Conservation (phyloP, 2,888 invertebrate genomes). For the Philaethria dido region DNA sequence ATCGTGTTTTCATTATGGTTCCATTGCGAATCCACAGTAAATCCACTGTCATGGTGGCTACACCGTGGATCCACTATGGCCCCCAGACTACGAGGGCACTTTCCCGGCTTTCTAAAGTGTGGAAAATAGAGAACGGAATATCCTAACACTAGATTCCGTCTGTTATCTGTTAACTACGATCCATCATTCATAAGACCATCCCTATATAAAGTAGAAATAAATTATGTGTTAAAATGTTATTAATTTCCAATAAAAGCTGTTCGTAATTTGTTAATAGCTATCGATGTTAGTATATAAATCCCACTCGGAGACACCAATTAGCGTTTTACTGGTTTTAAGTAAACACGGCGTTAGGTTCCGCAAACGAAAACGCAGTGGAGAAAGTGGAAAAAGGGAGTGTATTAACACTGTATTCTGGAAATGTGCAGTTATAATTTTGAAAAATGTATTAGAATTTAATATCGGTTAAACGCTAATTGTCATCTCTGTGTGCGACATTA, state of each 20-base stretch:
- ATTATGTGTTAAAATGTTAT: conserved; percentile 12
- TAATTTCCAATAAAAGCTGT: conserved; percentile 6
- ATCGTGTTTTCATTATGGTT: too few species aligned
- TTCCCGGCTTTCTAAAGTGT: too few species aligned
- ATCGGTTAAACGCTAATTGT: not conserved
- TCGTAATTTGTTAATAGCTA: conserved; percentile 7
- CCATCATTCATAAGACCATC: conserved; percentile 1
- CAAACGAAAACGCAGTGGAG: too few species aligned
- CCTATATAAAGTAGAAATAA: conserved; percentile 3
- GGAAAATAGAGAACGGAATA: too few species aligned
- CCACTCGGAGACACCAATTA: not conserved
- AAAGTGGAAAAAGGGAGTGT: too few species aligned
- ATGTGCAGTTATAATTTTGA: not conserved
- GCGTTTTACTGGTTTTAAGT: not conserved
- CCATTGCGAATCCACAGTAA: too few species aligned
- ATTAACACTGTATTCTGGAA: too few species aligned
- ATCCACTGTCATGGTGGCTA: too few species aligned
- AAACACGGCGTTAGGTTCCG: not conserved
- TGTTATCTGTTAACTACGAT: not conserved
- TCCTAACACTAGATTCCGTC: not conserved
- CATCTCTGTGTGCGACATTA: not conserved
- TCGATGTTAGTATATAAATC: conserved; percentile 6
- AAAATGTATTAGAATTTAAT: not conserved
- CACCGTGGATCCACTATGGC: too few species aligned
- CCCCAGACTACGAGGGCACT: too few species aligned